A percentile compares a stretch with the other conserved stretches of the same genome.
Evolutionary conservation across 2,888 invertebrate genomes (phyloP).

Genomic region (Micropterix aruncella): DNA sequence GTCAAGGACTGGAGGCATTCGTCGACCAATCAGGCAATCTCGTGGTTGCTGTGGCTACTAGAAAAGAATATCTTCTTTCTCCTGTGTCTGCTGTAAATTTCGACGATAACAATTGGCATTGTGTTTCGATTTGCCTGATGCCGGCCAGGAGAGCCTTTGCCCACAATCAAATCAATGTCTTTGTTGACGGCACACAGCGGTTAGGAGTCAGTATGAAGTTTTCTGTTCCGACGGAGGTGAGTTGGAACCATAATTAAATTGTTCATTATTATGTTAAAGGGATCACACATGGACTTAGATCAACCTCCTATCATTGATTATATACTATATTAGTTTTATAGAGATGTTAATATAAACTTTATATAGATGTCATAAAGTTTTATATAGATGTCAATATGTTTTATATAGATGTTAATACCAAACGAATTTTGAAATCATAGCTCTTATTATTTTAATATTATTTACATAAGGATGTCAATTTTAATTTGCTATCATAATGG

Average conservation of each 20-base stretch:
- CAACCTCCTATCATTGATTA: too few species aligned
- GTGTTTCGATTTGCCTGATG: conserved; percentile 30
- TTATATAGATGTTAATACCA: too few species aligned
- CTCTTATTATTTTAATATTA: too few species aligned
- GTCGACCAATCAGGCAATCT: conserved; percentile 37
- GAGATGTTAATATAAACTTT: too few species aligned
- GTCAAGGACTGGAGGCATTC: conserved; percentile 44
- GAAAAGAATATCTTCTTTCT: conserved; percentile 40
- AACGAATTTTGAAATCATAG: too few species aligned
- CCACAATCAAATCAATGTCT: conserved; percentile 41
- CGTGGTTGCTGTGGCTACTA: conserved; percentile 38
- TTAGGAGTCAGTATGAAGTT: conserved; percentile 38
- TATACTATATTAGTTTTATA: too few species aligned
- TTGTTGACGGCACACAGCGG: conserved; percentile 40
- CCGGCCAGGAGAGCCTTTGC: conserved; percentile 40
- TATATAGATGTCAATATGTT: too few species aligned
- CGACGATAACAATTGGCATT: conserved; percentile 36
- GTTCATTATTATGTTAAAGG: not conserved
- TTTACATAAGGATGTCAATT: too few species aligned
- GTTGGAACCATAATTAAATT: not conserved
- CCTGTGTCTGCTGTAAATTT: conserved; percentile 27
- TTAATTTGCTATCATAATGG: too few species aligned
- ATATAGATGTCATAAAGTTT: too few species aligned
- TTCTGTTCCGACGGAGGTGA: conserved; percentile 35
- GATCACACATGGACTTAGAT: too few species aligned